Evolutionary conservation across 2,888 invertebrate species (phyloP).

Genomic region (Troilus luridus): DNA sequence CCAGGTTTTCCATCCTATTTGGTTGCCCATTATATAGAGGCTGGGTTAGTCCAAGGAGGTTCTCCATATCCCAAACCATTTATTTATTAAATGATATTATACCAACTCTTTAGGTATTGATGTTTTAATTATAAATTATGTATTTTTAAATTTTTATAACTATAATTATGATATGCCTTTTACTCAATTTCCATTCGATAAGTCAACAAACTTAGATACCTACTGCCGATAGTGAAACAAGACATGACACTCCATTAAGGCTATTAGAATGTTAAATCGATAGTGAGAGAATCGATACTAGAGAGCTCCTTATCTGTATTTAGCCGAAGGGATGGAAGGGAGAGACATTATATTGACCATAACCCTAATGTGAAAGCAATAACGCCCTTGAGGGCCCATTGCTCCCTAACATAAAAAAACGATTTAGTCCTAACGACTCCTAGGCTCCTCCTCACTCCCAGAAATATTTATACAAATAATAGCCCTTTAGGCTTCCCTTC

Average conservation of each 20-base stretch:
- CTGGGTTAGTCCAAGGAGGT: too few relatives aligned
- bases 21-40: too few relatives aligned
- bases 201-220: too few relatives aligned
- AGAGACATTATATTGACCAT: conserved; percentile 30
- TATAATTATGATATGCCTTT: too few relatives aligned
- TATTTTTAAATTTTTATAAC: too few relatives aligned
- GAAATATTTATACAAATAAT: conserved; percentile 49
- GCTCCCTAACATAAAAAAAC: conserved; percentile 29
- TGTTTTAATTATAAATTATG: too few relatives aligned
- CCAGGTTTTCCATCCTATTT: too few relatives aligned
- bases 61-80: too few relatives aligned
- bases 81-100: too few relatives aligned
- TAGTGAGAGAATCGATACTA: background rate
- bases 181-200: too few relatives aligned
- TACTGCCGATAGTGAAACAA: background rate
- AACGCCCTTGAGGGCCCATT: conserved; percentile 9
- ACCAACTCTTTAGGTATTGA: too few relatives aligned
- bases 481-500: background rate
- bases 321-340: background rate
- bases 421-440: conserved; percentile 44
- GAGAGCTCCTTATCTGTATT: conserved; percentile 28
- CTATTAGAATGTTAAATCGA: conserved; percentile 24
- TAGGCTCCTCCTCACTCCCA: conserved; percentile 18
- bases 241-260: conserved; percentile 17
- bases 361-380: conserved; percentile 49